Conservation (phyloP, 2,113 vertebrate genomes). For the Scomber scombrus region DNA sequence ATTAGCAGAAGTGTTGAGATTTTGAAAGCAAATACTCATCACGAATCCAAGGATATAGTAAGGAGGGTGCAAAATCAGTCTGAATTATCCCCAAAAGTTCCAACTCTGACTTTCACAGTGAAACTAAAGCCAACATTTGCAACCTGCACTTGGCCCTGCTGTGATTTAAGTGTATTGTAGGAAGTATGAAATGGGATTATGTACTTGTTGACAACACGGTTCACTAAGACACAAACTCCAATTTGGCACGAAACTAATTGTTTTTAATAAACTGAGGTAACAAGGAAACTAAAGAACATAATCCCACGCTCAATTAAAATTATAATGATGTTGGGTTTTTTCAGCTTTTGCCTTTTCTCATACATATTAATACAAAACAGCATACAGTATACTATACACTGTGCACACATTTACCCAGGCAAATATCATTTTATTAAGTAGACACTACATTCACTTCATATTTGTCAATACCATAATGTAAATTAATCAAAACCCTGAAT, state of each 20-base stretch:
- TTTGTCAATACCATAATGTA: not conserved
- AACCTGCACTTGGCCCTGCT: conserved; percentile 12
- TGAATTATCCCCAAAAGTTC: conserved; percentile 1
- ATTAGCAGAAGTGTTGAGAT: not conserved
- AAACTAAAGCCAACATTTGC: conserved; percentile 14
- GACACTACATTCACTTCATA: too few relatives aligned
- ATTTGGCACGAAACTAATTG: conserved; percentile 32
- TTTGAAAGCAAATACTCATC: not conserved
- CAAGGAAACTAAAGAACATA: conserved; percentile 1
- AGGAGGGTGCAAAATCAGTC: not conserved
- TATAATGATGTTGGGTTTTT: not conserved
- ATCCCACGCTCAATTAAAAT: conserved; percentile 12
- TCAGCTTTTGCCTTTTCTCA: too few relatives aligned
- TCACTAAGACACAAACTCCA: conserved; percentile 23
- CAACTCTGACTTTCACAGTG: not conserved
- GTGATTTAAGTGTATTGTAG: conserved; percentile 27
- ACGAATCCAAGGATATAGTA: not conserved
- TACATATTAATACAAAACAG: not conserved
- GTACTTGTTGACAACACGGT: conserved; percentile 23
- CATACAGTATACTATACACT: too few relatives aligned
- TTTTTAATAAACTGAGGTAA: conserved; percentile 31
- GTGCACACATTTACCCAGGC: too few relatives aligned
- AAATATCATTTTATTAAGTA: too few relatives aligned
- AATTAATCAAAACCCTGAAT: too few relatives aligned
- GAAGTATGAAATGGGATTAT: conserved; percentile 51